A percentile compares a stretch with the other conserved stretches of the same genome.
Evolutionary conservation across 2,797 vertebrate genomes (phyloP).

Genomic region (Acanthurus lineatus): DNA sequence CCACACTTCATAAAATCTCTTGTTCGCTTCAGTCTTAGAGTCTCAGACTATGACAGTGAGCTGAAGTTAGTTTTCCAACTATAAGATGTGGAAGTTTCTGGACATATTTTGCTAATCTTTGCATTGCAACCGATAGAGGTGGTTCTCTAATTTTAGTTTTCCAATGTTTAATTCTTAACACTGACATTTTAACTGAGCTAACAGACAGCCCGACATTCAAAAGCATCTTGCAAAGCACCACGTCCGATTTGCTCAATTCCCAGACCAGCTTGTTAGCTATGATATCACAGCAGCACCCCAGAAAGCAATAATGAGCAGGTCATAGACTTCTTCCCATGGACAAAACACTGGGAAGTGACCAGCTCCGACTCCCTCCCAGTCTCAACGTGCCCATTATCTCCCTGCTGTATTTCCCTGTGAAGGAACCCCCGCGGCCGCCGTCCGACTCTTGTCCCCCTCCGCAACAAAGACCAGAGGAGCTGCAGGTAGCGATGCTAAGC

Average conservation of each 20-base stretch:
- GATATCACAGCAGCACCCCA: constrained; percentile 51
- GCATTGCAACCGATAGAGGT: background rate
- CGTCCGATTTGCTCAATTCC: constrained; percentile 31
- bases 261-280: constrained; percentile 42
- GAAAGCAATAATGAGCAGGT: constrained; percentile 66
- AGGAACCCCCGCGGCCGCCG: constrained; percentile 49
- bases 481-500: constrained; percentile 71
- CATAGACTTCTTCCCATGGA: constrained; percentile 54
- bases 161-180: background rate
- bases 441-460: constrained; percentile 48
- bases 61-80: background rate
- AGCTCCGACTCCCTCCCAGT: constrained; percentile 44
- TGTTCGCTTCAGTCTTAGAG: background rate
- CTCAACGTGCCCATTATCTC: constrained; percentile 63
- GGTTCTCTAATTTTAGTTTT: background rate
- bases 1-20: background rate
- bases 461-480: constrained; percentile 61
- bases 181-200: background rate
- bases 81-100: too few relatives aligned
- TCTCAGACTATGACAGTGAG: background rate
- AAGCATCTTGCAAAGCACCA: background rate
- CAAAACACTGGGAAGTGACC: constrained; percentile 76
- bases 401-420: constrained; percentile 43
- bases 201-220: background rate
- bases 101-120: background rate